Conservation (phyloP, 64 coral and sea anemone genomes). For the Porites australiensis region DNA sequence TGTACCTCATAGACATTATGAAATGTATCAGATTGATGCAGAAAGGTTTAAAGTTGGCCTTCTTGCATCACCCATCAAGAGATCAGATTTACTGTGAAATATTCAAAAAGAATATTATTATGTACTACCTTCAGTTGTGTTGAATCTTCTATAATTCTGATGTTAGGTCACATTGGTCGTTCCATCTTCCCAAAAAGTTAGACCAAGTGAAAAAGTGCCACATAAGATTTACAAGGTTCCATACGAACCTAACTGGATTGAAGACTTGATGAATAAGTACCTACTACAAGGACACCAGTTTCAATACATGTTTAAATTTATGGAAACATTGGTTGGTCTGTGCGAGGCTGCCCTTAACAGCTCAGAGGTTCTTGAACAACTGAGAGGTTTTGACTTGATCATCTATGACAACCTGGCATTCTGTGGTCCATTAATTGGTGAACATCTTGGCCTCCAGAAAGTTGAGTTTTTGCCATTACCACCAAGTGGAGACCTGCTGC, state of each 20-base stretch:
- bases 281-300: neutral
- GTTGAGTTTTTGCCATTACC: constrained; percentile 12
- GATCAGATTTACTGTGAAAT: too few relatives aligned
- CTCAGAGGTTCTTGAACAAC: neutral
- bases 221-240: constrained; percentile 12
- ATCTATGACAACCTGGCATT: constrained; percentile 4
- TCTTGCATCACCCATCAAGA: too few relatives aligned
- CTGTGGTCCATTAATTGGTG: constrained; percentile 46
- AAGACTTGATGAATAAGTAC: neutral
- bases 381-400: constrained; percentile 48
- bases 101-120: too few relatives aligned
- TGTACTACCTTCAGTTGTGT: too few relatives aligned
- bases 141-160: neutral
- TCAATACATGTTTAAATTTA: neutral
- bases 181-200: neutral
- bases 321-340: neutral
- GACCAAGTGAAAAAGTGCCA: neutral
- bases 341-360: constrained; percentile 52
- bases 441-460: constrained; percentile 13
- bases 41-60: too few relatives aligned
- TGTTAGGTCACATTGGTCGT: neutral
- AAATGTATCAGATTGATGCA: too few relatives aligned
- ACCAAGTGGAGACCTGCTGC: neutral
- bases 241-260: neutral
- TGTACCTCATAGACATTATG: too few relatives aligned